These are phyloP conservation scores for Zosterops hypoxanthus DNA, from an alignment of 2,113 vertebrate species.

Conservation along the genomic window DNA sequence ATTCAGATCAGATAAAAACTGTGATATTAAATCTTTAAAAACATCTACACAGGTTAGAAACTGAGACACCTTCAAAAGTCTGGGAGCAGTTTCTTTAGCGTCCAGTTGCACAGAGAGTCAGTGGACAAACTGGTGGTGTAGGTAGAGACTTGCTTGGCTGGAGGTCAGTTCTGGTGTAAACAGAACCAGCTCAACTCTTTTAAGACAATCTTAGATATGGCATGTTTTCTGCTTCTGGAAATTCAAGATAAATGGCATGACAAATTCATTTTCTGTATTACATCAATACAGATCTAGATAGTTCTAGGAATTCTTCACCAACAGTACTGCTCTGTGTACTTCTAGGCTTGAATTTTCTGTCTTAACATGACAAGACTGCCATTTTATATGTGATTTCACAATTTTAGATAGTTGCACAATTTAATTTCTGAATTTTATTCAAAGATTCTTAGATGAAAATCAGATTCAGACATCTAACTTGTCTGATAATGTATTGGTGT, in stretches of 20 bases:
- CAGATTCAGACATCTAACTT: neutral
- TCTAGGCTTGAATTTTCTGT: neutral
- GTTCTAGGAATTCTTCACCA: neutral
- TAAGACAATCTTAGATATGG: neutral
- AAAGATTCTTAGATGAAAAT: neutral
- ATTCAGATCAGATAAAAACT: neutral
- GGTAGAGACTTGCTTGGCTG: neutral
- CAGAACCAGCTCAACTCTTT: neutral
- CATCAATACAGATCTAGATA: neutral
- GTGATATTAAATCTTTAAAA: neutral
- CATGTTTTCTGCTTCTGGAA: neutral
- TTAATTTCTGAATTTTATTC: neutral
- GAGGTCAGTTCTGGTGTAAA: neutral
- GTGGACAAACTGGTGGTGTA: neutral
- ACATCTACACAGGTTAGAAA: neutral
- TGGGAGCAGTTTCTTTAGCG: neutral
- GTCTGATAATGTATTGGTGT: neutral
- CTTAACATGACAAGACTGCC: neutral
- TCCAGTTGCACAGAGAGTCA: neutral
- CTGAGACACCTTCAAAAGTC: neutral
- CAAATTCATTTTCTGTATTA: neutral
- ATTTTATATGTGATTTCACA: neutral
- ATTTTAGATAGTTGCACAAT: neutral
- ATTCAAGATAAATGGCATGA: neutral
- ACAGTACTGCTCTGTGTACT: neutral